Evolutionary conservation across 2,797 vertebrate species (phyloP).

Genomic region (Tokudaia tokunoshimensis): DNA sequence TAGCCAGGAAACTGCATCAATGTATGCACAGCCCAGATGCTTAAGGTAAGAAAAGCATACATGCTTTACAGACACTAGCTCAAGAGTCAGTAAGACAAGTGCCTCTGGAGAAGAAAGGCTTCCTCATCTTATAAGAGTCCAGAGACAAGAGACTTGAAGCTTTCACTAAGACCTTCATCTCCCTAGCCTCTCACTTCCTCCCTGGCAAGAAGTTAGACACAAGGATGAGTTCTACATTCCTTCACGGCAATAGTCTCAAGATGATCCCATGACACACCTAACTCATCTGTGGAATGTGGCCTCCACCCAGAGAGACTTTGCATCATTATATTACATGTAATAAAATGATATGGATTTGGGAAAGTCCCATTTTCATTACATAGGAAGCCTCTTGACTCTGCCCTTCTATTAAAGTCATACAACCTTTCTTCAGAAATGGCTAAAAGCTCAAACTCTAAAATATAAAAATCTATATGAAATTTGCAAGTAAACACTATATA

Average conservation of each 20-base stretch:
- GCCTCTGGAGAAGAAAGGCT: not conserved
- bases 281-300: not conserved
- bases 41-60: not conserved
- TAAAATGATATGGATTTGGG: not conserved
- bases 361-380: conserved; percentile 5
- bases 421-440: not conserved
- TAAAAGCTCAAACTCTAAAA: not conserved
- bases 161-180: not conserved
- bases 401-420: not conserved
- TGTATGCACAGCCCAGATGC: not conserved
- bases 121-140: not conserved
- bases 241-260: not conserved
- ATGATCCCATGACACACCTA: not conserved
- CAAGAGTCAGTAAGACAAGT: not conserved
- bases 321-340: not conserved
- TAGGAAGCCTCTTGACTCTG: not conserved
- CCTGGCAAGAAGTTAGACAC: not conserved
- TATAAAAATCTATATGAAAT: not conserved
- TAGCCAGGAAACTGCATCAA: not conserved
- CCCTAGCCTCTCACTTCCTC: not conserved
- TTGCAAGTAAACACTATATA: not conserved
- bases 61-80: not conserved
- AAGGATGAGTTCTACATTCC: not conserved
- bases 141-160: not conserved
- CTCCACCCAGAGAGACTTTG: not conserved